phyloP scores from a whole-genome alignment of 2,113 vertebrate genomes.

The Steatornis caripensis region DNA sequence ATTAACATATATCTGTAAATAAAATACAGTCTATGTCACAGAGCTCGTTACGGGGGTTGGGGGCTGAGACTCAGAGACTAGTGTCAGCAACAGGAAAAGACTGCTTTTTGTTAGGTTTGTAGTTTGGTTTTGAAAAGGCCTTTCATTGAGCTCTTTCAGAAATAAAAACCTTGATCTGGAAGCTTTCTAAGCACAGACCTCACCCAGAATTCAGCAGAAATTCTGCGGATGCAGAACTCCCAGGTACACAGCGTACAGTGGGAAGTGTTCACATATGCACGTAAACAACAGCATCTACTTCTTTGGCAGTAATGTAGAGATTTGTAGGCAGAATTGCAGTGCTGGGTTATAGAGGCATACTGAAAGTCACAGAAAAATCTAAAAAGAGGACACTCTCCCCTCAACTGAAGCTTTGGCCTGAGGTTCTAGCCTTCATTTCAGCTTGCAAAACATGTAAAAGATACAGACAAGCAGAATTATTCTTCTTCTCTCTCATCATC shows the following conservation, averaged over 20 bases:
- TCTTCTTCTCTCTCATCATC: background rate
- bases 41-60: background rate
- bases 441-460: background rate
- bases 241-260: accelerated
- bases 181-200: background rate
- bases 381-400: background rate
- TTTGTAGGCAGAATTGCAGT: background rate
- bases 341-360: background rate
- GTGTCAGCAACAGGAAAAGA: background rate
- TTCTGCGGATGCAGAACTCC: background rate
- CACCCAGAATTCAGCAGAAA: background rate
- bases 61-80: background rate
- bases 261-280: background rate
- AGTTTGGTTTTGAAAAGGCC: background rate
- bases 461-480: background rate
- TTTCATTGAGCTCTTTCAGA: background rate
- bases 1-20: background rate
- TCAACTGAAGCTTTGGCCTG: background rate
- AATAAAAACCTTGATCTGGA: background rate
- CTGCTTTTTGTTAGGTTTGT: background rate
- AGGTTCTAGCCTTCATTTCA: background rate
- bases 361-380: background rate
- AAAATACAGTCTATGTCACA: background rate
- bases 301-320: background rate
- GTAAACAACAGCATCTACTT: background rate